A percentile compares a stretch with the other conserved stretches of the same genome.
Conservation (phyloP, 2,888 invertebrate genomes). For the Odontothrips loti region DNA sequence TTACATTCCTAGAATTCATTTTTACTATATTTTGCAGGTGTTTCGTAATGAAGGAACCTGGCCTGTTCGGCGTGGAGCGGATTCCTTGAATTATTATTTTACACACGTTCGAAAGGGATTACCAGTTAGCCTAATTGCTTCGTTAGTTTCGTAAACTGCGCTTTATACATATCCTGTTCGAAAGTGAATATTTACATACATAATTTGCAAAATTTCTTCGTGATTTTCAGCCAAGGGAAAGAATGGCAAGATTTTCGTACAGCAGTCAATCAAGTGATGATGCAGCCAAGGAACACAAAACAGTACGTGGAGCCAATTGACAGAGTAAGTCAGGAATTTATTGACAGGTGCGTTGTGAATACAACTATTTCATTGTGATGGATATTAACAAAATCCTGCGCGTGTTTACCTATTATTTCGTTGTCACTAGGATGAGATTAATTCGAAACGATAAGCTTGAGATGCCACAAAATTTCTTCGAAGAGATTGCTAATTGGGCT, state of each 20-base stretch:
- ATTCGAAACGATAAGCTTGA: not conserved
- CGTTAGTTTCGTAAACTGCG: not conserved
- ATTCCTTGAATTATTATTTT: not conserved
- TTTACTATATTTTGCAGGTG: too few relatives aligned
- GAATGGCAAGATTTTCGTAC: not conserved
- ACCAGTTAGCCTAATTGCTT: not conserved
- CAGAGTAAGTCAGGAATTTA: constrained; percentile 49
- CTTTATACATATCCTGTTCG: not conserved
- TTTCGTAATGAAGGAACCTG: not conserved
- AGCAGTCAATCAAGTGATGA: constrained; percentile 9
- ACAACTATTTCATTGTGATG: not conserved
- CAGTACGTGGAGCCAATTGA: not conserved
- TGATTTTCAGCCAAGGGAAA: not conserved
- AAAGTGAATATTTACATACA: too few relatives aligned
- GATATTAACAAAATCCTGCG: not conserved
- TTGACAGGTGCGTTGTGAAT: not conserved
- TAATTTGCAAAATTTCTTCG: not conserved
- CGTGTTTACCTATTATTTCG: not conserved
- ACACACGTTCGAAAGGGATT: not conserved
- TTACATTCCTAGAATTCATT: too few relatives aligned
- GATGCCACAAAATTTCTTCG: not conserved
- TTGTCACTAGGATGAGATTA: not conserved
- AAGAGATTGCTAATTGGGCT: not conserved
- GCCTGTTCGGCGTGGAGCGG: not conserved
- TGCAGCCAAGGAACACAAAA: not conserved